phyloP scores from a whole-genome alignment of 2,113 vertebrate species.

The Salvelinus namaycush region DNA sequence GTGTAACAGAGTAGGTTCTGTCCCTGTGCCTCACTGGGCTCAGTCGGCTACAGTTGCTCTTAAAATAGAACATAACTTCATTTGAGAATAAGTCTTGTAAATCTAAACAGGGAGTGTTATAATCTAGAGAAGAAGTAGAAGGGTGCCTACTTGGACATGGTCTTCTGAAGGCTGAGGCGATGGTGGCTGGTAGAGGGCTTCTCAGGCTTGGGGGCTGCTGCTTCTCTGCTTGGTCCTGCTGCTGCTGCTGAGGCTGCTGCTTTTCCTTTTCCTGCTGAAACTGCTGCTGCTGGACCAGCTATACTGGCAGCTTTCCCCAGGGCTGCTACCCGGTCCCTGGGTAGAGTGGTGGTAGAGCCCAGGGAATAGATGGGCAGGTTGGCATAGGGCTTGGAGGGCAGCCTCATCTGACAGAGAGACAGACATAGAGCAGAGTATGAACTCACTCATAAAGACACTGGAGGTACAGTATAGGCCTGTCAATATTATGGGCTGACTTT shows the following conservation, averaged over 20 bases:
- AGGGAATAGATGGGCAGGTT: constrained; percentile 94
- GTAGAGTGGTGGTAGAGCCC: constrained; percentile 87
- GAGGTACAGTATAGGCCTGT: not conserved
- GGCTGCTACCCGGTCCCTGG: constrained; percentile 76
- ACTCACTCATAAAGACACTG: too few species aligned
- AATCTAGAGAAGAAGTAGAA: not conserved
- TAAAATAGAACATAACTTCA: too few species aligned
- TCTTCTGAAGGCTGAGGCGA: constrained; percentile 74
- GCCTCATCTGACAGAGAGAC: constrained; percentile 82
- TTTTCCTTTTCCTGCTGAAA: constrained; percentile 26
- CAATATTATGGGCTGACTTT: not conserved
- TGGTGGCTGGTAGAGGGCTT: constrained; percentile 80
- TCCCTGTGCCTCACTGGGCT: too few species aligned
- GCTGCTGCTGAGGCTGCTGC: constrained; percentile 41
- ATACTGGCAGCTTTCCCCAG: constrained; percentile 55
- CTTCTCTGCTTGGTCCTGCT: constrained; percentile 18
- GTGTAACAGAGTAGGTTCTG: not conserved
- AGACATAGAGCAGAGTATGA: not conserved
- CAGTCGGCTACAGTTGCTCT: too few species aligned
- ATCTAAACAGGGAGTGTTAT: too few species aligned
- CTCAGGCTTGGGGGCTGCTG: constrained; percentile 70
- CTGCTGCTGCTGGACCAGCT: constrained; percentile 27
- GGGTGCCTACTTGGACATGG: constrained; percentile 73
- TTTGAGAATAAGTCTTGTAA: too few species aligned
- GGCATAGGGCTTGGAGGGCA: constrained; percentile 95